Evolutionary conservation across 2,888 invertebrate species (phyloP), one percentile per base, ranked within the genome.

Genomic region (Flexamia atlantica): DNA sequence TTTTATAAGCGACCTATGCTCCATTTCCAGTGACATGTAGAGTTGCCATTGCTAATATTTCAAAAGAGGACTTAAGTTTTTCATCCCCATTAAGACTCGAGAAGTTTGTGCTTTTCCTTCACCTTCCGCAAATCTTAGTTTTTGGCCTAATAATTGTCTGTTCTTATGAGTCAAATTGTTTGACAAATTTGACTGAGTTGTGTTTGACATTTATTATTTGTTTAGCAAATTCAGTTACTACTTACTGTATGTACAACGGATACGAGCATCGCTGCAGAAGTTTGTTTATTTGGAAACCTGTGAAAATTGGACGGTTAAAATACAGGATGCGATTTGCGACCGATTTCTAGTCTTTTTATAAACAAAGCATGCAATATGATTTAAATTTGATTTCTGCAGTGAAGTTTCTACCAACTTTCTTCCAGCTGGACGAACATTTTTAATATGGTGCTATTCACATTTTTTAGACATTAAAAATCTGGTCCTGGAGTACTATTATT

Each of bases 231-330:
- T 76, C 50, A 28, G 23, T 10, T 76, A 76, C 25, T 76, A 76
- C 76, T 76, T 76, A 76, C 76, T 50, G 76, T 50, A 76, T 50
- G 76, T 42, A 76, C 76, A 76, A 79, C 50, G 79, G 79, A 30
- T 57, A 79, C 79, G 30, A 28, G 32, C 32, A n/a, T 57, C 79
- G 23, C 79, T 30, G 32, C 79, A 53, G 79, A 42, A 12, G 79
- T 79, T 79, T 57, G 79, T 57, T 79, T 79, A 79, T 79, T 79
- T 79, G 57, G 79, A 20, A 50, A 79, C 79, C 79, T 79, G 79
- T 36, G 53, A 76, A 76, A 76, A 76, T 76, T 30, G 76, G 76
- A 76, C 76, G 76, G 76, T 76, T 76, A 40, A 76, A 42, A 76
- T 14, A 76, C 30, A 76, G 76, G 76, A n/a, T 32, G 42, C 42